Conservation (phyloP, 2,797 vertebrate genomes). For the Bradypodion ventrale region DNA sequence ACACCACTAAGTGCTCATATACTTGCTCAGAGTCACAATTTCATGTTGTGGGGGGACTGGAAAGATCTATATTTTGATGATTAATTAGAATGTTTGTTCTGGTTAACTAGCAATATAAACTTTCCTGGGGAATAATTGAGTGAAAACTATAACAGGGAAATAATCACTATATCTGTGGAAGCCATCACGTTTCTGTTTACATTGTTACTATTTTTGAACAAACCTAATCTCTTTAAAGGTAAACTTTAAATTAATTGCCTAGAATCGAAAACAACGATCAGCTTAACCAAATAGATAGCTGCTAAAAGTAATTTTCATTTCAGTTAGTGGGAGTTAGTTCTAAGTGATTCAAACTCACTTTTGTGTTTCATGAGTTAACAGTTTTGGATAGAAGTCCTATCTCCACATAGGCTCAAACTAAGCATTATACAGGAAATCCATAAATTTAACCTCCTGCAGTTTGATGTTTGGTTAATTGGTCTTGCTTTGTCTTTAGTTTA, state of each 20-base stretch:
- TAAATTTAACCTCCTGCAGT: background rate
- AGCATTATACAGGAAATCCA: background rate
- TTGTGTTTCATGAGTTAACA: background rate
- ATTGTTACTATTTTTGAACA: too few species aligned
- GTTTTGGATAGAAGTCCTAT: background rate
- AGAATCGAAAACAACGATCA: too few species aligned
- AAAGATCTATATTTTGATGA: background rate
- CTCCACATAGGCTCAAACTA: background rate
- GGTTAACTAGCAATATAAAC: background rate
- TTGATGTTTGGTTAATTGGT: background rate
- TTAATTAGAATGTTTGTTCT: background rate
- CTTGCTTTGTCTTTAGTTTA: too few species aligned
- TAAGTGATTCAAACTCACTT: background rate
- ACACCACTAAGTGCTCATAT: slow-evolving; percentile 41
- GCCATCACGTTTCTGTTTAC: background rate
- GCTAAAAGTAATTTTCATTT: background rate
- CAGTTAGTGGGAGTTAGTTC: background rate
- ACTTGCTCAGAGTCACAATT: slow-evolving; percentile 10
- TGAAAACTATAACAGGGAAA: background rate
- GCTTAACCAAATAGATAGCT: too few species aligned
- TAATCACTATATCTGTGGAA: too few species aligned
- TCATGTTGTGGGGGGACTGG: background rate
- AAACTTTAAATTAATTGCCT: too few species aligned
- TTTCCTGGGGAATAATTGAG: background rate
- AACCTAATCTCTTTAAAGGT: too few species aligned